phyloP scores from a whole-genome alignment of 2,797 vertebrate species.

The Coranthus polyacanthus region DNA sequence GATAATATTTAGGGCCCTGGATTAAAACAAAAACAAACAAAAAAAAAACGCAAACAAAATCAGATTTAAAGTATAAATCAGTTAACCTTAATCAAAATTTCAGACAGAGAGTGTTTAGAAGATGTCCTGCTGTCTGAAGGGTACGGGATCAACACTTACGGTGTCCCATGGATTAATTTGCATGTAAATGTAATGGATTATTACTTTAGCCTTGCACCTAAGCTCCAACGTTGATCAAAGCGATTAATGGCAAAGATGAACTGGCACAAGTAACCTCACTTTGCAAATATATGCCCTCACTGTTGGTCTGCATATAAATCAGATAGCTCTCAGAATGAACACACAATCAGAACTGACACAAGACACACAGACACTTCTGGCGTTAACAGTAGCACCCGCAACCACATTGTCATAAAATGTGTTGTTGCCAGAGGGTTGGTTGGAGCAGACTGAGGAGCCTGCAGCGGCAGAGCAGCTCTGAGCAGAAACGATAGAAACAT shows the following conservation, averaged over 20 bases:
- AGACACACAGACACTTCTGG: constrained; percentile 8
- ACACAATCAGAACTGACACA: constrained; percentile 13
- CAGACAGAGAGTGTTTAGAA: neutral
- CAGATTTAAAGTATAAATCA: no score
- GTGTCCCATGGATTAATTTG: neutral
- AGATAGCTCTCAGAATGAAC: neutral
- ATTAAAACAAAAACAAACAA: no score
- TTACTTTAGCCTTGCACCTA: constrained; percentile 15
- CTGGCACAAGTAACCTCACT: constrained; percentile 3
- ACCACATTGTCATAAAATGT: neutral
- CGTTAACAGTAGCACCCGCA: neutral
- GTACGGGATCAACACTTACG: neutral
- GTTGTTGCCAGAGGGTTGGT: constrained; percentile 15
- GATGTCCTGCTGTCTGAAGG: neutral
- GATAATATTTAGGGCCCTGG: no score
- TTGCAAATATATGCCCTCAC: constrained; percentile 4
- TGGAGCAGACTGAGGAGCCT: constrained; percentile 24
- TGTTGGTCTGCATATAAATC: constrained; percentile 18
- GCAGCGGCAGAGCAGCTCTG: constrained; percentile 24
- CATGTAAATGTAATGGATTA: constrained; percentile 43
- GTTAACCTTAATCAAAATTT: no score
- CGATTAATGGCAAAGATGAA: neutral
- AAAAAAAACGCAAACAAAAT: no score
- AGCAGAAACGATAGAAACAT: constrained; percentile 39
- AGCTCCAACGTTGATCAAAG: neutral